A percentile compares a stretch with the other conserved stretches of the same genome.
These are phyloP conservation scores for Torymus auratus DNA, from an alignment of 2,888 invertebrate species.

Conservation along the genomic window DNA sequence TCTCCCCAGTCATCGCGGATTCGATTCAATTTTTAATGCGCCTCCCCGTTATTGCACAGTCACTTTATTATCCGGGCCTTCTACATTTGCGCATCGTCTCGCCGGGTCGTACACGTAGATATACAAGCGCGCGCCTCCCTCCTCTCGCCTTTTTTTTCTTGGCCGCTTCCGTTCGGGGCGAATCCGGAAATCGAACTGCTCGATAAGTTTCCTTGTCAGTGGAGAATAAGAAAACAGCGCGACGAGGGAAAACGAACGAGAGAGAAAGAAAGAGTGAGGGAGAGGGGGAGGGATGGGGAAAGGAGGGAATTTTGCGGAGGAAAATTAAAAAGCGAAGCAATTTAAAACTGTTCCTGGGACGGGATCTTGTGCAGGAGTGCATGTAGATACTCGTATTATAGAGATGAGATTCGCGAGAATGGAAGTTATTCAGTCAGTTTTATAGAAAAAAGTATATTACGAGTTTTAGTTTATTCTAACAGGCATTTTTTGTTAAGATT, in stretches of 20 bases:
- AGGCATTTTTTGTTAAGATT: too few relatives aligned
- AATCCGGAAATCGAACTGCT: constrained; percentile 52
- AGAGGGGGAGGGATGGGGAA: neutral
- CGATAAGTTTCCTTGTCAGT: constrained; percentile 52
- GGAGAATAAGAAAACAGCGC: constrained; percentile 36
- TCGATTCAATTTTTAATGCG: constrained; percentile 10
- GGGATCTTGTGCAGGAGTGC: neutral
- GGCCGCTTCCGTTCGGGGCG: constrained; percentile 33
- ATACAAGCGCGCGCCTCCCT: too few relatives aligned
- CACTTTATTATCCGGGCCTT: neutral
- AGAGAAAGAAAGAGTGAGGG: neutral
- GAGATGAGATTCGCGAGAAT: constrained; percentile 12
- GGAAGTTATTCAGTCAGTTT: too few relatives aligned
- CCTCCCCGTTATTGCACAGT: constrained; percentile 17
- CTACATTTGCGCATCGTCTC: neutral
- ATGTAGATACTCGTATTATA: constrained; percentile 3
- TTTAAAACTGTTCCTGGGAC: constrained; percentile 40
- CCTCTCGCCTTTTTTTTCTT: too few relatives aligned
- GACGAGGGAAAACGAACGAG: too few relatives aligned
- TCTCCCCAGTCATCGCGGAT: too few relatives aligned
- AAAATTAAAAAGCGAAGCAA: constrained; percentile 49
- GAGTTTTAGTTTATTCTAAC: too few relatives aligned
- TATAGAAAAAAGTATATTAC: too few relatives aligned
- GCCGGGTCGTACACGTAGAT: too few relatives aligned
- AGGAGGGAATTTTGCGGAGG: constrained; percentile 4